Base-by-base conservation (phyloP, 2,888 invertebrate species). In the Tiliacea citrago region DNA sequence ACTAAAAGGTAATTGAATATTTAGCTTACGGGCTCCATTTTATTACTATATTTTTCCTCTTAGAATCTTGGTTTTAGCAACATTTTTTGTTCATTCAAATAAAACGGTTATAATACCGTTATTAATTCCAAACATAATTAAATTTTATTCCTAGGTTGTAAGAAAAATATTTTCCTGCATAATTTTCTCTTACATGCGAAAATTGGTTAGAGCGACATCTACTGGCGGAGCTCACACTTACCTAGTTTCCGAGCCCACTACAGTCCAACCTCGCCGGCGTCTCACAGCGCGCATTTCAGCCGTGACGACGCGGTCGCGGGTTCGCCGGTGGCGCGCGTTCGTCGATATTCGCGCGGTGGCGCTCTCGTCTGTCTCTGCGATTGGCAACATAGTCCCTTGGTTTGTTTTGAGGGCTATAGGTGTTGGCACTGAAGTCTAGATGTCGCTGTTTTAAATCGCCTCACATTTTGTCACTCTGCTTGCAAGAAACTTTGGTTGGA, bases 201-300 rank as follows among this genome's bases (percentile, higher is more conserved):
- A 72, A 71, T 81, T 71, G 18, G 0, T 51, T 42, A 80, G 66
- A 94, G 88, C 91, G 95, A 86, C 96, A 94, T 93, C 96, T 96
- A 84, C 88, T 75, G 84, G 69, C n/a, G 29, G 5, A 24, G 49
- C 12, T 47, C 13, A 66, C 68, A 92, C 95, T 96, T 94, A 98
- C 98, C 98, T 97, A 89, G 98, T 96, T 96, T 98, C 98, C 85
- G 97, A 97, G 85, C 98, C 98, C 75, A 98, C 97, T 66, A 98
- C 98, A 8, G 98, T 98, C 98, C 98, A 98, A 61, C 98, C 98
- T 66, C 98, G 96, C 65, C 97, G 95, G 73, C 98, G 97, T 68
- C 98, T 93, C 39, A 96, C 92, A 51, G 96, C 95, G 74, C 96
- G 93, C 88, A 93, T 92, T 93, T 96, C 96, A 89, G 96, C 95